Evolutionary conservation across 1,140 invertebrate genomes (phyloP), one percentile per base, ranked within the genome.

Genomic region (Philopotamus ludificatus): DNA sequence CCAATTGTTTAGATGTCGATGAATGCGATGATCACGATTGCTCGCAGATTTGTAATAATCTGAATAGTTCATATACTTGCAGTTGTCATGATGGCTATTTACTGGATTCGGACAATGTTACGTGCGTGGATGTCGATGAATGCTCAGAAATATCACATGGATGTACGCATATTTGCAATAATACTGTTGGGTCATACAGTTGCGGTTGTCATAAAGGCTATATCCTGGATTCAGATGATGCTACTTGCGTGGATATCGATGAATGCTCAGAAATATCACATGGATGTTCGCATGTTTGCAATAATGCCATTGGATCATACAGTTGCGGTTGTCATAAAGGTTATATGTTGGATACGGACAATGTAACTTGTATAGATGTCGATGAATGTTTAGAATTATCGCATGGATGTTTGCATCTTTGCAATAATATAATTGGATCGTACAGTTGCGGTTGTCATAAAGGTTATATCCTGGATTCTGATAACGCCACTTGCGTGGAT

Each of bases 61-160:
- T 81, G 2, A 82, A 84, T 68, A 91, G 91, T 42, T 84, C 84
- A 65, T 93, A 86, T 72, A 77, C 84, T 42, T 94, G 91, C 73
- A 78, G 85, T 1, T 94, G 91, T 76, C 85, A 88, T 26, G 75
- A 87, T 22, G 66, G 63, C 10, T 26, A 65, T 54, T 58, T 47
- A 20, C 10, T 66, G 28, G 21, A 47, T 2, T n/a, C 10, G 1
- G 39, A 55, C 8, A 45, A 12, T 12, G 86, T 87, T 68, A 89
- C 85, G 66, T 61, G 65, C 0, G 34, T 64, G 0, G 72, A 80
- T 8, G 82, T 83, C 61, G 80, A 78, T 1, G 74, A 74, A 0
- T 82, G 81, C 63, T 72, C 75, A 0, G 73, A 82, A 63, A 61
- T 63, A 67, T 81, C 81, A 53, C 82, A 81, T n/a, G 80, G 77